Evolutionary conservation across 1,140 invertebrate genomes (phyloP).

Genomic region (Chymomyza costata): DNA sequence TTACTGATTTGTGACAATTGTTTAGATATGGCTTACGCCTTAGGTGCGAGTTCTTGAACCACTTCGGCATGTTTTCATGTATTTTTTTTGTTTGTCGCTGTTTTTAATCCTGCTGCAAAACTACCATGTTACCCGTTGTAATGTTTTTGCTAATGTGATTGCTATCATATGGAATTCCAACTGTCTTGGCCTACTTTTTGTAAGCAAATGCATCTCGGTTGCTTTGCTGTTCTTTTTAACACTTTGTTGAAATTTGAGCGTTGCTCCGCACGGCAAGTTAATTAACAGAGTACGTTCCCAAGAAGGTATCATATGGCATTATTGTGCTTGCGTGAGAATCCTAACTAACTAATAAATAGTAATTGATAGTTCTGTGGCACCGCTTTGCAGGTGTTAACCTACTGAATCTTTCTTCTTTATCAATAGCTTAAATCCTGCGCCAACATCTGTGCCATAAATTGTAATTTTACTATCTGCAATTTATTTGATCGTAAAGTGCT

Average conservation of each 20-base stretch:
- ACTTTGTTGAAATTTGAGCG: constrained; percentile 57
- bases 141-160: constrained; percentile 54
- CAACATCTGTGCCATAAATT: no score
- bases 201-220: no score
- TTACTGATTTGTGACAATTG: constrained; percentile 60
- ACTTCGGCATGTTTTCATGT: constrained; percentile 18
- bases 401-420: no score
- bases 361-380: no score
- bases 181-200: neutral
- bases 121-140: constrained; percentile 8
- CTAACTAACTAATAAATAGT: no score
- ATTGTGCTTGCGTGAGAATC: constrained; percentile 25
- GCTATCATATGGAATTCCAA: constrained; percentile 26
- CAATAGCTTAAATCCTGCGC: no score
- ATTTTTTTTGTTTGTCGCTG: constrained; percentile 27
- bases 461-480: constrained; percentile 35
- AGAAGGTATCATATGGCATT: constrained; percentile 19
- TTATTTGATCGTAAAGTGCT: constrained; percentile 41
- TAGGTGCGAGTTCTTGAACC: constrained; percentile 29
- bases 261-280: constrained; percentile 32
- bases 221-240: constrained; percentile 45
- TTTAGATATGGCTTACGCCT: constrained; percentile 42
- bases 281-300: constrained; percentile 35
- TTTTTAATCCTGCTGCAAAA: constrained; percentile 63
- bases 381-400: no score